Conservation (phyloP, 2,888 invertebrate genomes). For the Eupeodes latifasciatus region DNA sequence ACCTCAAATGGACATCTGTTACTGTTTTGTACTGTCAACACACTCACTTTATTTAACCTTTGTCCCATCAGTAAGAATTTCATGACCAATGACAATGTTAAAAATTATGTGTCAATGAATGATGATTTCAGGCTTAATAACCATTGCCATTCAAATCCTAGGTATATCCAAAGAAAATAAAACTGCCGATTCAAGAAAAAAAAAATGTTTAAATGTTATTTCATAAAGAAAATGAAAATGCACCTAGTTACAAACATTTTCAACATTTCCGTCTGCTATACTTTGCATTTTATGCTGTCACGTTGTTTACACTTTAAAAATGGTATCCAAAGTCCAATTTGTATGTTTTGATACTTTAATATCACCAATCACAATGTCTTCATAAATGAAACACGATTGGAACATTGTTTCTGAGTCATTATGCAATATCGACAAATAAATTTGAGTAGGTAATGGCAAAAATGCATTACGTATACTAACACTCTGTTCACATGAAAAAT, state of each 20-base stretch:
- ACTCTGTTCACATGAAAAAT: neutral
- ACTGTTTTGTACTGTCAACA: too few species aligned
- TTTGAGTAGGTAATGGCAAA: neutral
- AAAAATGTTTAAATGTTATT: neutral
- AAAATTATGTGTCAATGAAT: neutral
- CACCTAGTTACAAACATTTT: neutral
- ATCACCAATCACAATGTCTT: neutral
- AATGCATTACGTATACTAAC: too few species aligned
- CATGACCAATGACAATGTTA: constrained; percentile 4
- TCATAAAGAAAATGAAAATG: neutral
- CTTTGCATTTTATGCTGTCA: constrained; percentile 8
- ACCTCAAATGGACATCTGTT: too few species aligned
- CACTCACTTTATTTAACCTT: neutral
- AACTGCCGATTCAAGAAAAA: neutral
- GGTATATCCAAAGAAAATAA: neutral
- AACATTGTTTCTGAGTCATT: constrained; percentile 2
- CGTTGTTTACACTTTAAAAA: neutral
- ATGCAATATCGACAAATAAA: neutral
- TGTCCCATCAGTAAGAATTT: constrained; percentile 9
- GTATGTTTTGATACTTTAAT: neutral
- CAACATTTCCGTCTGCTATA: neutral
- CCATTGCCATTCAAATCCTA: neutral
- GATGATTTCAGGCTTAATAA: neutral
- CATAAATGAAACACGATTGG: neutral
- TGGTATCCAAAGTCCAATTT: constrained; percentile 20